Evolutionary conservation across 2,797 vertebrate species (phyloP).

Genomic region (Acanthurus leucopareius): DNA sequence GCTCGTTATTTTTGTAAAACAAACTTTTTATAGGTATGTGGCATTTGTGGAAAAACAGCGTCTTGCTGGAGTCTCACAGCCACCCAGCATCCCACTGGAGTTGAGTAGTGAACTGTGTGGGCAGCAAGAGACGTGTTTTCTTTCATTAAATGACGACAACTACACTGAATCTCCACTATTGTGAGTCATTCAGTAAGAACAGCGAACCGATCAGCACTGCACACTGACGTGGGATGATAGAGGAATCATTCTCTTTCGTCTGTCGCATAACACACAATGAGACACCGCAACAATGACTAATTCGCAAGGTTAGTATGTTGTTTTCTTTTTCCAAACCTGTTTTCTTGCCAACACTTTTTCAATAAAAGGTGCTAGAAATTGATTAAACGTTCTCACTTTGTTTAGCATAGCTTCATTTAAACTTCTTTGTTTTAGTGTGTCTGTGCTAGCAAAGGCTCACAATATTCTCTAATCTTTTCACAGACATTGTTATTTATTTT

Average conservation of each 20-base stretch:
- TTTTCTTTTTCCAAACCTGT: constrained; percentile 14
- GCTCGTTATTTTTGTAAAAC: not conserved
- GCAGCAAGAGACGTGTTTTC: constrained; percentile 44
- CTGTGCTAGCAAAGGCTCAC: not conserved
- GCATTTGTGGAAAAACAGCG: constrained; percentile 30
- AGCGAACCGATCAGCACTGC: constrained; percentile 41
- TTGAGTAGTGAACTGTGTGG: constrained; percentile 46
- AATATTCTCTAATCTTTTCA: not conserved
- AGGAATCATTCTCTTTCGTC: constrained; percentile 50
- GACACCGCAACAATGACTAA: constrained; percentile 60
- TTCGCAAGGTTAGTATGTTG: constrained; percentile 16
- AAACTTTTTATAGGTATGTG: constrained; percentile 29
- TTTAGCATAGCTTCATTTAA: constrained; percentile 14
- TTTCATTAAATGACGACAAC: constrained; percentile 62
- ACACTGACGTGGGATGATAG: constrained; percentile 47
- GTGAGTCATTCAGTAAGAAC: constrained; percentile 61
- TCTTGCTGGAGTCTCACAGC: constrained; percentile 32
- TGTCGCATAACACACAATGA: constrained; percentile 58
- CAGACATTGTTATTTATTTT: too few species aligned
- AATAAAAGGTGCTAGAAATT: not conserved
- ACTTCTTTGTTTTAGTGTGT: not conserved
- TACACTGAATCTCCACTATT: constrained; percentile 40
- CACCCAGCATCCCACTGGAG: constrained; percentile 46
- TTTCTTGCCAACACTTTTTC: constrained; percentile 10
- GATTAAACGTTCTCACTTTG: not conserved